phyloP scores from a whole-genome alignment of 2,113 vertebrate genomes.

The Podilymbus podiceps region DNA sequence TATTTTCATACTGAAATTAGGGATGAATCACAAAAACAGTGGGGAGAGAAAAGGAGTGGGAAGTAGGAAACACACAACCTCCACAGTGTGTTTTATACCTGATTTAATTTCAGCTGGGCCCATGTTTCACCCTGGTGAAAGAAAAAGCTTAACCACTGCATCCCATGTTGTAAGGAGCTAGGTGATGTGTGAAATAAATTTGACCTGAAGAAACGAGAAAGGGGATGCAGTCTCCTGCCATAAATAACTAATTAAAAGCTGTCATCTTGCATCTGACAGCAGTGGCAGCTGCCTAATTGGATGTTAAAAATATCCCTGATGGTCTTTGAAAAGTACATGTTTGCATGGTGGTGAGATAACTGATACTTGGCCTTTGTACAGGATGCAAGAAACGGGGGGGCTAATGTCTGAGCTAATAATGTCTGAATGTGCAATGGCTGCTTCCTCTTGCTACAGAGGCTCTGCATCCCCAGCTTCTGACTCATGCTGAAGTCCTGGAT shows the following conservation, averaged over 20 bases:
- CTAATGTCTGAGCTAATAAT: background rate
- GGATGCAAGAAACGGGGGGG: background rate
- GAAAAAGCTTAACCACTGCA: background rate
- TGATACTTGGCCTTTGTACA: background rate
- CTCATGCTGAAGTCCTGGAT: slow-evolving; percentile 3
- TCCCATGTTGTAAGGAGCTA: background rate
- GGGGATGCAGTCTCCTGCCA: background rate
- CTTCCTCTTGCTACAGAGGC: background rate
- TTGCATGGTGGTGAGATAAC: background rate
- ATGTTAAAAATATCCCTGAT: slow-evolving; percentile 3
- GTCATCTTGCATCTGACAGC: background rate
- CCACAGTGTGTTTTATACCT: background rate
- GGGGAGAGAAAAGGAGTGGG: background rate
- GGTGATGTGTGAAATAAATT: background rate
- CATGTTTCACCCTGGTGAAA: background rate
- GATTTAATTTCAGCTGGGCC: background rate
- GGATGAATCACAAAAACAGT: too few species aligned
- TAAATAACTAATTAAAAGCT: slow-evolving; percentile 2
- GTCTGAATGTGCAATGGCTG: slow-evolving; percentile 20
- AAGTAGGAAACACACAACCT: background rate
- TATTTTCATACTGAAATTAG: too few species aligned
- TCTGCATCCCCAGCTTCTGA: background rate
- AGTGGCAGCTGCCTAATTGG: background rate
- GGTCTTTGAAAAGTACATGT: background rate
- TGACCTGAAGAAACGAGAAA: background rate